Conservation (phyloP, 2,888 invertebrate genomes). For the Myopa tessellatipennis region DNA sequence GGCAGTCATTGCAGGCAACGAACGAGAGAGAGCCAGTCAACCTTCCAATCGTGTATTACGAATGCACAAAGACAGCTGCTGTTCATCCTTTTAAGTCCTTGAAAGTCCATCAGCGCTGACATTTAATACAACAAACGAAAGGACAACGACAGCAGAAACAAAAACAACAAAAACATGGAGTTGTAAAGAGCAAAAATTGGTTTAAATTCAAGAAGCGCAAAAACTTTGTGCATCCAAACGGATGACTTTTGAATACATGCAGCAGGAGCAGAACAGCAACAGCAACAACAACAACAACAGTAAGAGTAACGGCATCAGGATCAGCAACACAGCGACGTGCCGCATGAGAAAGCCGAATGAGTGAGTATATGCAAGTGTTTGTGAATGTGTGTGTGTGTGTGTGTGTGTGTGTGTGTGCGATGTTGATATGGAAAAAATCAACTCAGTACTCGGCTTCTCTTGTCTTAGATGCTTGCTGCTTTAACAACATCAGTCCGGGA, state of each 20-base stretch:
- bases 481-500: not conserved
- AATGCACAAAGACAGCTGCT: constrained; percentile 6
- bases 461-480: not conserved
- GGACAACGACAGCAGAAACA: not conserved
- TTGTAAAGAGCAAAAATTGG: constrained; percentile 29
- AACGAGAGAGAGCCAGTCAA: not conserved
- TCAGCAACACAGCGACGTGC: constrained; percentile 11
- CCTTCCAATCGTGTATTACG: constrained; percentile 3
- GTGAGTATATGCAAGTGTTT: not conserved
- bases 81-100: constrained; percentile 24
- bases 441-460: not conserved
- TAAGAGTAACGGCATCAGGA: no score
- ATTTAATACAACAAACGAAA: constrained; percentile 22
- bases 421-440: constrained; percentile 1
- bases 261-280: not conserved
- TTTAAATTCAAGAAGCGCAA: constrained; percentile 37
- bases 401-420: constrained; percentile 21
- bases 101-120: constrained; percentile 20
- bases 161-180: no score
- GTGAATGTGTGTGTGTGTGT: not conserved
- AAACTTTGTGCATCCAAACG: constrained; percentile 35
- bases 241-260: constrained; percentile 33
- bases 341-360: not conserved
- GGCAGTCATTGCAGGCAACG: not conserved
- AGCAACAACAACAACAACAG: not conserved